These are phyloP conservation scores for Eremophila alpestris DNA, from an alignment of 2,797 vertebrate species.

Conservation along the genomic window DNA sequence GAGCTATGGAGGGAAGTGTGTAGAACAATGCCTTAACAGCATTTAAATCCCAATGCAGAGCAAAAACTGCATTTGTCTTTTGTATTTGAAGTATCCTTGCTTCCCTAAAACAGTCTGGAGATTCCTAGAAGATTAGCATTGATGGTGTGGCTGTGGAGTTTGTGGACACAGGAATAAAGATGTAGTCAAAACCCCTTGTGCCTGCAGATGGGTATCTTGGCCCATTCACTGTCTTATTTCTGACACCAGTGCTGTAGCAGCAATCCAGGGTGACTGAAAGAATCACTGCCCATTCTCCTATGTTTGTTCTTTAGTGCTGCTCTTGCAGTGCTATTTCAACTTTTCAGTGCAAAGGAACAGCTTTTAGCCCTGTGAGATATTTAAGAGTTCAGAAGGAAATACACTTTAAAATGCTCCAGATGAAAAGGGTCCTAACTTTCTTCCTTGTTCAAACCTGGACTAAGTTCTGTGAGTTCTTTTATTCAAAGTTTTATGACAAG, in stretches of 20 bases:
- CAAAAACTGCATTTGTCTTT: background rate
- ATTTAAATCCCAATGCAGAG: background rate
- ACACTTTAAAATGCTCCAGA: background rate
- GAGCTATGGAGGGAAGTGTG: background rate
- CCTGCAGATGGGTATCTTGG: background rate
- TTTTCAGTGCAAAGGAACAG: background rate
- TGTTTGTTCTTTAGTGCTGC: background rate
- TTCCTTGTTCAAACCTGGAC: background rate
- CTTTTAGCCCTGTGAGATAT: background rate
- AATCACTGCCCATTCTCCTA: background rate
- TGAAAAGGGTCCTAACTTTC: background rate
- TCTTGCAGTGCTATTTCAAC: background rate
- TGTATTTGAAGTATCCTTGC: background rate
- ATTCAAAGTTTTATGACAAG: background rate
- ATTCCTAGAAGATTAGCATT: background rate
- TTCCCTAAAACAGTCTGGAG: background rate
- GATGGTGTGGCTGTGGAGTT: background rate
- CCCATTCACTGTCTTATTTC: background rate
- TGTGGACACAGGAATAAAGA: background rate
- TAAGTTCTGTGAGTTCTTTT: background rate
- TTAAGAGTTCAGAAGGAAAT: background rate
- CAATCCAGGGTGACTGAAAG: background rate
- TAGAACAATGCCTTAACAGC: background rate
- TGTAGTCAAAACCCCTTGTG: background rate
- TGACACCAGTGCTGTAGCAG: background rate